Evolutionary conservation across 2,797 vertebrate species (phyloP), one percentile per base, ranked within the genome.

Genomic region (Melanotaenia maccullochi): DNA sequence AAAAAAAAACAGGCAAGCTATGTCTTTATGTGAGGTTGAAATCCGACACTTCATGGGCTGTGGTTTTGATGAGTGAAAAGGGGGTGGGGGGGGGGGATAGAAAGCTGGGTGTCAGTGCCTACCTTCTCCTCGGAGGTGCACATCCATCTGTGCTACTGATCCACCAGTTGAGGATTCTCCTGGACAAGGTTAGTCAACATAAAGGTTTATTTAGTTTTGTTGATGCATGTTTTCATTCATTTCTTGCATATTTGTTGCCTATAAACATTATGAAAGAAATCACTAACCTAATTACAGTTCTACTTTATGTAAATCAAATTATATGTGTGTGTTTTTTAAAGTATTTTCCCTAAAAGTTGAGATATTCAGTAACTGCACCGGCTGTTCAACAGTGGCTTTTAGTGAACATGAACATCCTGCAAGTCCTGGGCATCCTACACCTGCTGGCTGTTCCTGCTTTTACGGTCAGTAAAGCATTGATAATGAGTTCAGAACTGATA

Each of bases 321-420:
- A 35, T 24, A 6, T 24, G 35, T 47, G 25, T 47, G 47, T 59
- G 11, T 57, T 22, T 56, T 24, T n/a, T 16, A 3, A 32, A 25
- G 0, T 8, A 5, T 0, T 66, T 14, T 16, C 6, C 54, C 22
- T 52, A 6, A 54, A 35, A 42, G 5, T 44, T 32, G 2, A n/a
- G 0, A 57, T 33, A 14, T 70, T 69, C 65, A 78, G 62, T 22
- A 52, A 22, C 22, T 11, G 38, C 14, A 16, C 16, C 4, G 14
- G 14, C 0, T 42, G 38, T 42, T 42, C 38, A 14, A 16, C 59
- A 52, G 80, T 57, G 38, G 14, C n/a, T 74, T 68, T 67, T 63
- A 60, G 61, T 78, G 35, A 90, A 73, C 79, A 94, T 94, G 93
- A 89, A 82, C 64, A 74, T 89, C 75, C 75, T 94, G 16, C 86